These are phyloP conservation scores for Lophura nycthemera DNA, from an alignment of 2,113 vertebrate genomes.

Conservation along the genomic window DNA sequence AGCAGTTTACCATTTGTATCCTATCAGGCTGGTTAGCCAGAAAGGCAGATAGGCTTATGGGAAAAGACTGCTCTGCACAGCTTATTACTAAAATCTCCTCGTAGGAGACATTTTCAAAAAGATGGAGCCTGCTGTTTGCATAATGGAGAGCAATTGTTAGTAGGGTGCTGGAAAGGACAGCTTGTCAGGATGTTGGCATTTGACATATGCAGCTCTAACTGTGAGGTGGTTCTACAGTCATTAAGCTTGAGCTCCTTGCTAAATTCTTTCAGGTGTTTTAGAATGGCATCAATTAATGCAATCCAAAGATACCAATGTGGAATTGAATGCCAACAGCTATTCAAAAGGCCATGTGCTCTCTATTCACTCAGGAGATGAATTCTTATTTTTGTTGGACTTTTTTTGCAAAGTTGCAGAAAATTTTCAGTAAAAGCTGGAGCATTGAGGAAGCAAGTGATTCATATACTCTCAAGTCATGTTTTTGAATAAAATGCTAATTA, in stretches of 20 bases:
- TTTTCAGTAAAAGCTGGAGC: neutral
- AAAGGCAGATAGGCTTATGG: neutral
- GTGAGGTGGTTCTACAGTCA: slow-evolving; percentile 3
- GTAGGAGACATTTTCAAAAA: neutral
- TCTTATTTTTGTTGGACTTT: neutral
- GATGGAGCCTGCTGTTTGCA: neutral
- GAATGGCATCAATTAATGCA: neutral
- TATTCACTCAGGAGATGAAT: neutral
- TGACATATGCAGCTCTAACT: neutral
- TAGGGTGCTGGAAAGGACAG: neutral
- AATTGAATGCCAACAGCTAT: neutral
- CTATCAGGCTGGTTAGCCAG: neutral
- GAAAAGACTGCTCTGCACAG: neutral
- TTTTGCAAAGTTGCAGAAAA: neutral
- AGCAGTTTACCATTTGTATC: neutral
- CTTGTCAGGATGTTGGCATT: slow-evolving; percentile 8
- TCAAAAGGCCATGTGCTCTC: neutral
- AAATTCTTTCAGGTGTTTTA: neutral
- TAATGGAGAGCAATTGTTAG: neutral
- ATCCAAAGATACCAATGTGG: neutral
- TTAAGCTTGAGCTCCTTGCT: neutral
- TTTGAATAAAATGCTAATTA: neutral
- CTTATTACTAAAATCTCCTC: neutral
- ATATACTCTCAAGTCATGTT: neutral
- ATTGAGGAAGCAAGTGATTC: neutral